These are phyloP conservation scores for Pseudochirops corinnae DNA, from an alignment of 2,797 vertebrate species.

Conservation along the genomic window DNA sequence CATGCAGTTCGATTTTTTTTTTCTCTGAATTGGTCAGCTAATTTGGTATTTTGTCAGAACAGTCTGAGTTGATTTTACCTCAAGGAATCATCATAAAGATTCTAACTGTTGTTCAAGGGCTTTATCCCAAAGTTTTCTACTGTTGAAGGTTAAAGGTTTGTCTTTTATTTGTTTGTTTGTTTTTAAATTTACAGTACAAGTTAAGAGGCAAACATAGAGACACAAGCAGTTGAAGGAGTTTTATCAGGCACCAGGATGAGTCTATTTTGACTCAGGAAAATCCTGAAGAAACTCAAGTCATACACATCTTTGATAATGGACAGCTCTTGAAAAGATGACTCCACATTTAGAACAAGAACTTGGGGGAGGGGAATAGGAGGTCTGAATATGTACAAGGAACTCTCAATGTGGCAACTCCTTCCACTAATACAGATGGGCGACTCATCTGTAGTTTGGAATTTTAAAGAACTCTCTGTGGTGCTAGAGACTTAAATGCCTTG, in stretches of 20 bases:
- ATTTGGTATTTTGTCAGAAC: background rate
- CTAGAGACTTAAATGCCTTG: background rate
- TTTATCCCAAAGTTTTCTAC: background rate
- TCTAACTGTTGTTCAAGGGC: background rate
- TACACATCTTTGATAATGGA: background rate
- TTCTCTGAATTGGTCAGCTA: background rate
- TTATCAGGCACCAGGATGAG: background rate
- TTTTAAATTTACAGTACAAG: background rate
- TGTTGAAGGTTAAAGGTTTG: background rate
- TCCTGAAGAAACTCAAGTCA: background rate
- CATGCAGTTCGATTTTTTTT: background rate
- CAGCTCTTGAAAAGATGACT: background rate
- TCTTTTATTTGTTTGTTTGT: background rate
- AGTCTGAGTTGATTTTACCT: background rate
- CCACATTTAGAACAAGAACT: background rate
- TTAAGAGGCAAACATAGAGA: background rate
- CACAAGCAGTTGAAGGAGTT: background rate
- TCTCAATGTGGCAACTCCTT: background rate
- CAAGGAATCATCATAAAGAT: conserved; percentile 1
- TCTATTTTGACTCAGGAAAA: background rate
- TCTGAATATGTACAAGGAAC: background rate
- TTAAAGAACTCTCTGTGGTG: background rate
- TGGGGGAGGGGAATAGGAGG: background rate
- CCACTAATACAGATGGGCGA: background rate
- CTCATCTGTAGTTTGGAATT: background rate